Evolutionary conservation across 2,113 vertebrate genomes (phyloP), one percentile per base, ranked within the genome.

Genomic region (Merops nubicus): DNA sequence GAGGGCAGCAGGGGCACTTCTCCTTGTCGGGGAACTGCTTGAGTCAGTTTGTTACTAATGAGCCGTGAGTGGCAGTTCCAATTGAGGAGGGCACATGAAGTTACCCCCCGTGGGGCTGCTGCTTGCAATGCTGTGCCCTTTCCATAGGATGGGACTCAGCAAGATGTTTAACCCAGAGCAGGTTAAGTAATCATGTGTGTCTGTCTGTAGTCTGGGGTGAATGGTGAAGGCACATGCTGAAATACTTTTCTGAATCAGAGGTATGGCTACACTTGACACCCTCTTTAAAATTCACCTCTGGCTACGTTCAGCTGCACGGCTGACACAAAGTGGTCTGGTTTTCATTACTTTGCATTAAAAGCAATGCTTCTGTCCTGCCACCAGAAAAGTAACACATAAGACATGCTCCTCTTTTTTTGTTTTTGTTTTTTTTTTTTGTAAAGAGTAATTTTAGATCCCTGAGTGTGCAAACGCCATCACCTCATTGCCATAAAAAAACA

Each of bases 221-320:
- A 64, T 2, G n/a, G 81, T 54, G 60, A 67, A 75, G 64, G 47
- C 83, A 81, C 1, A 6, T 26, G 43, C 43, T 56, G 20, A 75
- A 43, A 81, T 56, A 14, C 8, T 74, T 75, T 78, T 23, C 56
- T 38, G 43, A 85, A 64, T 68, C 48, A 75, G 40, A 85, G 19
- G 23, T 53, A 34, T 2, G 1, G 33, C 21, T 77, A 22, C 64
- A 26, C 63, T 87, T 64, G 43, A 89, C 48, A 62, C 9, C 9
- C 5, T 33, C 64, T 74, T 91, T 91, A 86, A 81, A 81, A 93
- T 68, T 45, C 31, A 72, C 53, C 83, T 42, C 62, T 72, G 76
- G 57, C 86, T 75, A 5, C 1, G 0, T 67, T 94, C 43, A 40
- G 3, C 65, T 50, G n/a, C 40, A 34, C 0, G 0, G 38, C 28